These are phyloP conservation scores for Diplosoma virens DNA, from an alignment of 23 tunicate species.

Conservation along the genomic window DNA sequence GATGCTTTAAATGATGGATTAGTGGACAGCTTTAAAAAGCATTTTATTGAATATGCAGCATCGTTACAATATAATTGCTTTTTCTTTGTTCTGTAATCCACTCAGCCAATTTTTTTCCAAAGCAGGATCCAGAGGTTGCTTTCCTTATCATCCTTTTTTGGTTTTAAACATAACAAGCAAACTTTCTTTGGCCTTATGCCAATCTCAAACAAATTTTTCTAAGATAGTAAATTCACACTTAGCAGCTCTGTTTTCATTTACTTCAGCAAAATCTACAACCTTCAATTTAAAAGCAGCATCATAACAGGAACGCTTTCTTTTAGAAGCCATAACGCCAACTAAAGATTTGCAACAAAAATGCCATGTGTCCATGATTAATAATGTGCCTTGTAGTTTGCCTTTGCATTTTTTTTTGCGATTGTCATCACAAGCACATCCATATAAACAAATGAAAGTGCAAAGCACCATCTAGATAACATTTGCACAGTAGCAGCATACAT, in stretches of 20 bases:
- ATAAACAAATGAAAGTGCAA: too few relatives aligned
- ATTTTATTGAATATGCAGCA: conserved; percentile 9
- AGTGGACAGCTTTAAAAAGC: conserved; percentile 13
- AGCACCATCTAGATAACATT: too few relatives aligned
- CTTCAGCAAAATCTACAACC: neutral
- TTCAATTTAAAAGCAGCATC: conserved; percentile 12
- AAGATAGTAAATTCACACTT: neutral
- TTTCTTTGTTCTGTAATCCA: conserved; percentile 18
- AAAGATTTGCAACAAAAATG: neutral
- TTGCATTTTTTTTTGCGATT: too few relatives aligned
- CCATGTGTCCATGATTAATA: too few relatives aligned
- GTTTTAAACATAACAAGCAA: neutral
- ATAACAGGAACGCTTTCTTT: conserved; percentile 10
- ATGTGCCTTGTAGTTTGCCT: too few relatives aligned
- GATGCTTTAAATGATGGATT: conserved; percentile 15
- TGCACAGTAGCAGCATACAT: too few relatives aligned
- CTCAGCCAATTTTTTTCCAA: conserved; percentile 8
- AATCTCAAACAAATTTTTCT: conserved; percentile 7
- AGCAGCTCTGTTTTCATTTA: conserved; percentile 6
- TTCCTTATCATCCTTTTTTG: conserved; percentile 3
- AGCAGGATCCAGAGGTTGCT: conserved; percentile 5
- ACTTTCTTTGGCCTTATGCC: conserved; percentile 7
- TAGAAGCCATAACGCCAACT: conserved; percentile 4
- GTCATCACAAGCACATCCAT: too few relatives aligned
- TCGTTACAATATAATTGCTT: neutral